Evolutionary conservation across 2,888 invertebrate species (phyloP).

Genomic region (Philopedon plagiatum): DNA sequence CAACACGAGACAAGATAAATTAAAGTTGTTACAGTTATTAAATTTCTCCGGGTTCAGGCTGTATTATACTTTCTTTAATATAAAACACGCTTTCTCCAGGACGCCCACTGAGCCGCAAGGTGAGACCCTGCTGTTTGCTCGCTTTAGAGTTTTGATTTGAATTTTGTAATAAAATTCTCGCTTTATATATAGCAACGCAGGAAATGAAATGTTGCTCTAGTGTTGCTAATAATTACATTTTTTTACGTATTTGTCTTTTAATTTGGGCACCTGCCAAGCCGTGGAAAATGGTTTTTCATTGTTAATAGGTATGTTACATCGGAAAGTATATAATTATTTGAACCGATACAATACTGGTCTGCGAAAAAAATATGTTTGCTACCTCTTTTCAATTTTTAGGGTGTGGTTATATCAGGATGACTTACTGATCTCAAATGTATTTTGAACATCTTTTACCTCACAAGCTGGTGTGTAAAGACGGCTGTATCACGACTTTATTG

Average conservation of each 20-base stretch:
- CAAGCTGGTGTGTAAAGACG: no score
- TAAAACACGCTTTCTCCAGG: conserved; percentile 31
- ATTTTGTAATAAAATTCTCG: conserved; percentile 44
- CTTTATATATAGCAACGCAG: not conserved
- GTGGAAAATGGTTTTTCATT: no score
- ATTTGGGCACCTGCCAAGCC: not conserved
- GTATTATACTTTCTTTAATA: conserved; percentile 47
- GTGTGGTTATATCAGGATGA: no score
- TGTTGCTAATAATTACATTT: conserved; percentile 2
- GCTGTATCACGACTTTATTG: no score
- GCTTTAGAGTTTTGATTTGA: conserved; percentile 46
- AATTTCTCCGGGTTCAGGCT: conserved; percentile 47
- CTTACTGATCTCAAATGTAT: no score
- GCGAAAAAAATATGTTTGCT: no score
- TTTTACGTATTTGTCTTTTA: not conserved
- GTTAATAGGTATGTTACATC: no score
- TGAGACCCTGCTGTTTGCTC: conserved; percentile 36
- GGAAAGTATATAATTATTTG: no score
- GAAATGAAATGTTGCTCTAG: not conserved
- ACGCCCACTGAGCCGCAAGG: conserved; percentile 37
- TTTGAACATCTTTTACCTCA: no score
- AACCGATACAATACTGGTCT: no score
- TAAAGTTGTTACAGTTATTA: conserved; percentile 53
- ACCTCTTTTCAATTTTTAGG: no score
- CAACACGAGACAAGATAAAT: conserved; percentile 51